Evolutionary conservation across 2,113 vertebrate genomes (phyloP).

Genomic region (Corvus cornix): DNA sequence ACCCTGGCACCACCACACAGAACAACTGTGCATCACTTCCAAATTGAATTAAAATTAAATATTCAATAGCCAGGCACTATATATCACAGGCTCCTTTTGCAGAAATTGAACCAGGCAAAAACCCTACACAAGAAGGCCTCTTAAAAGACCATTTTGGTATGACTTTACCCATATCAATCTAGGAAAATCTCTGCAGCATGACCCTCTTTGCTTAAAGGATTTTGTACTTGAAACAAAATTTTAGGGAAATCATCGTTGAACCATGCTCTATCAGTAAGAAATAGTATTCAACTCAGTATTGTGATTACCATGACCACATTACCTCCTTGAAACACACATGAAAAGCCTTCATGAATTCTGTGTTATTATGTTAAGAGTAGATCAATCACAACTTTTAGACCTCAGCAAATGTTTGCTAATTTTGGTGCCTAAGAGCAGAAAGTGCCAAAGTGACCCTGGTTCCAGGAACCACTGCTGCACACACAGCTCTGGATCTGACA

Average conservation of each 20-base stretch:
- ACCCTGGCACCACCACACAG: neutral
- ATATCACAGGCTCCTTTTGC: neutral
- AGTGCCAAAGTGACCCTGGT: neutral
- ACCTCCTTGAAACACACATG: neutral
- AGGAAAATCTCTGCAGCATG: neutral
- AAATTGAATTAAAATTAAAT: neutral
- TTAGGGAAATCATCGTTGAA: neutral
- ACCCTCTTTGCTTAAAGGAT: neutral
- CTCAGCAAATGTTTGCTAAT: neutral
- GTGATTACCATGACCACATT: neutral
- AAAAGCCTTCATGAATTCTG: neutral
- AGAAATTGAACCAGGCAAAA: neutral
- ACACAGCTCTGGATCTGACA: neutral
- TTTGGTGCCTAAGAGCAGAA: neutral
- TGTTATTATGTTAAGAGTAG: rapidly evolving
- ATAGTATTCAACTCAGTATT: neutral
- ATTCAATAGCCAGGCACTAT: neutral
- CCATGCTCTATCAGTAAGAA: neutral
- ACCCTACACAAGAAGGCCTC: neutral
- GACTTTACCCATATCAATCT: neutral
- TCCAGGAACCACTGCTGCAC: neutral
- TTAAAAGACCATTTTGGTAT: neutral
- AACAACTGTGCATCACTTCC: neutral
- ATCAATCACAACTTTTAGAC: neutral
- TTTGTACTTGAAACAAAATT: neutral